Evolutionary conservation across 2,797 vertebrate genomes (phyloP).

Genomic region (Phoebastria nigripes): DNA sequence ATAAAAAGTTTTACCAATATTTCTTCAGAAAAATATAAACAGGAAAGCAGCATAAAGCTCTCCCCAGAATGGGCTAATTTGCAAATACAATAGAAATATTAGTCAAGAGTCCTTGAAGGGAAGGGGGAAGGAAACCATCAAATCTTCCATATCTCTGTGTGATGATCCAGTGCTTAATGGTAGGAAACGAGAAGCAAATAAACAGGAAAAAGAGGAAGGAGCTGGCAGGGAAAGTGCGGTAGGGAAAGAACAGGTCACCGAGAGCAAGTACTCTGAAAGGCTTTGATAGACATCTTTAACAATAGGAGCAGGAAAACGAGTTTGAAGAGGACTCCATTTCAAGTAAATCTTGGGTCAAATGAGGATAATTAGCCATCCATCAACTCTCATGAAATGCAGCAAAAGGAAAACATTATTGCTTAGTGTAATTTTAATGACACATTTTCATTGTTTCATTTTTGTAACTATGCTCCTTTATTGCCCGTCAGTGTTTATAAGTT

Average conservation of each 20-base stretch:
- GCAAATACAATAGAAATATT: slow-evolving; percentile 4
- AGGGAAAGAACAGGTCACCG: background rate
- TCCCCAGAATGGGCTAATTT: background rate
- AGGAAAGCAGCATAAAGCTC: background rate
- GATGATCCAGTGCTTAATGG: background rate
- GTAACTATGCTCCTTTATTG: background rate
- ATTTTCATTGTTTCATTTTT: background rate
- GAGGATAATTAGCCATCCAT: background rate
- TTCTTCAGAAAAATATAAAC: background rate
- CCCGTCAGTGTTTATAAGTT: background rate
- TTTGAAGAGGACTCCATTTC: background rate
- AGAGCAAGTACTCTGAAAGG: background rate
- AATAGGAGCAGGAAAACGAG: background rate
- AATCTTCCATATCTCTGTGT: background rate
- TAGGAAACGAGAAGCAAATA: background rate
- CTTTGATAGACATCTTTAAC: background rate
- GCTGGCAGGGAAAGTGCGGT: background rate
- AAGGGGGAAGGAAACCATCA: background rate
- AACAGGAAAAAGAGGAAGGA: slow-evolving; percentile 23
- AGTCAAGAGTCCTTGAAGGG: background rate
- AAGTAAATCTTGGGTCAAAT: background rate
- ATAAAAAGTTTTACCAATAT: background rate
- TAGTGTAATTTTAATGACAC: background rate
- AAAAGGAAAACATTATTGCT: background rate
- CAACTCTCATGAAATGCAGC: rapidly evolving